A percentile compares a stretch with the other conserved stretches of the same genome.
These are phyloP conservation scores for Lochmaea capreae DNA, from an alignment of 2,888 invertebrate genomes.

Conservation along the genomic window DNA sequence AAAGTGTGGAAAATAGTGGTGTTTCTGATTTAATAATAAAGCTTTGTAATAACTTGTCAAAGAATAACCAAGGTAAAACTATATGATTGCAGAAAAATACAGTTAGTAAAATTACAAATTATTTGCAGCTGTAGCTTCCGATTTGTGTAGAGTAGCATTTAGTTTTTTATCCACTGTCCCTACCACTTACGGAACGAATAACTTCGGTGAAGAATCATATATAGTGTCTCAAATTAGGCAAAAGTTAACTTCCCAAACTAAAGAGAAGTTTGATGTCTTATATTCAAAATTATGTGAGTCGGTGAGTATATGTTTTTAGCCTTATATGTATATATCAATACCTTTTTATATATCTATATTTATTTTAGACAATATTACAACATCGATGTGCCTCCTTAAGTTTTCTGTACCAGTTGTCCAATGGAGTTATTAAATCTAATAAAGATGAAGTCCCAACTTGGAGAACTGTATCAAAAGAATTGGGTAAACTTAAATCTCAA, in stretches of 20 bases:
- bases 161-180: slow-evolving; percentile 50
- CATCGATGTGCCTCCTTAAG: slow-evolving; percentile 57
- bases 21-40: slow-evolving; percentile 55
- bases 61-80: slow-evolving; percentile 55
- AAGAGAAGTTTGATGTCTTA: slow-evolving; percentile 59
- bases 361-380: slow-evolving; percentile 56
- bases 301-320: slow-evolving; percentile 48
- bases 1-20: slow-evolving; percentile 40
- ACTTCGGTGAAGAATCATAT: slow-evolving; percentile 54
- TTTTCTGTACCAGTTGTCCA: slow-evolving; percentile 56
- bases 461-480: slow-evolving; percentile 50
- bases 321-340: neutral
- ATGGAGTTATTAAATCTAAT: slow-evolving; percentile 28
- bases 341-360: neutral
- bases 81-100: neutral
- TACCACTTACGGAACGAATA: slow-evolving; percentile 41
- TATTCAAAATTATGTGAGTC: slow-evolving; percentile 60
- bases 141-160: slow-evolving; percentile 50
- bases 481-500: slow-evolving; percentile 51
- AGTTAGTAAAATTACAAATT: slow-evolving; percentile 16
- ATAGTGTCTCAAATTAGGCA: slow-evolving; percentile 56
- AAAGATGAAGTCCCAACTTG: slow-evolving; percentile 45
- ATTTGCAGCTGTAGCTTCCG: slow-evolving; percentile 55
- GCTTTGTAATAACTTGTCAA: slow-evolving; percentile 60
- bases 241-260: slow-evolving; percentile 50